Base-by-base conservation (phyloP, 2,113 vertebrate genomes). In the Heteronetta atricapilla region DNA sequence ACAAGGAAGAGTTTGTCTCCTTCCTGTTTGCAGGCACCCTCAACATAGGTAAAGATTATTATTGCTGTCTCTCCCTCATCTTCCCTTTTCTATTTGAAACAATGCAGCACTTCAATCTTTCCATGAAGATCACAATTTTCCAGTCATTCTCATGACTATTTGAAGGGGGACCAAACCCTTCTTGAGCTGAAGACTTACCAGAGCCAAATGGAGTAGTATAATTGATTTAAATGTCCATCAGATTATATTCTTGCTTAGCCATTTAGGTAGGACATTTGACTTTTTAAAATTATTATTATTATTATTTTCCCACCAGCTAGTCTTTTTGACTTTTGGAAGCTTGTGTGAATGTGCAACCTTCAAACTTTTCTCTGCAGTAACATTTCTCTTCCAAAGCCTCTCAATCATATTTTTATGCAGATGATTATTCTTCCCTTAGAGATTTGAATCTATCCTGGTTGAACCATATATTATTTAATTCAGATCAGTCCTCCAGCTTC, bases 291-390 rank as follows among this genome's bases (percentile, higher is more conserved):
- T 40, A 40, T 40, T 40, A 40, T 40, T 40, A 40, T 40, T 40
- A 13, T 40, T 40, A 40, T 40, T 40, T 40, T 13, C 40, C 40
- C 40, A 40, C 8, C 11, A 82, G 9, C 26, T 44, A 33, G 12
- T 62, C 1, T 50, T 86, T 90, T 29, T 3, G 2, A 64, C 13
- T 15, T 28, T 18, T 8, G 13, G 0, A 3, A 53, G 8, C 11
- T 44, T 59, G 23, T 75, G 63, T 6, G 3, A 31, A 68, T 53
- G 5, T 80, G 44, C 42, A 81, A 28, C 11, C 31, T 63, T 59
- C 42, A 38, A 18, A 40, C 3, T 48, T 6, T 53, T 46, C 75
- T 14, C 52, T 76, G 16, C 34, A 42, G 6, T 53, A 40, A 11
- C 20, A 6, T 2, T 1, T 11, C 55, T 48, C 55, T 95, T 11